These are phyloP conservation scores for Phoxinus phoxinus DNA, from an alignment of 2,113 vertebrate species.

Conservation along the genomic window DNA sequence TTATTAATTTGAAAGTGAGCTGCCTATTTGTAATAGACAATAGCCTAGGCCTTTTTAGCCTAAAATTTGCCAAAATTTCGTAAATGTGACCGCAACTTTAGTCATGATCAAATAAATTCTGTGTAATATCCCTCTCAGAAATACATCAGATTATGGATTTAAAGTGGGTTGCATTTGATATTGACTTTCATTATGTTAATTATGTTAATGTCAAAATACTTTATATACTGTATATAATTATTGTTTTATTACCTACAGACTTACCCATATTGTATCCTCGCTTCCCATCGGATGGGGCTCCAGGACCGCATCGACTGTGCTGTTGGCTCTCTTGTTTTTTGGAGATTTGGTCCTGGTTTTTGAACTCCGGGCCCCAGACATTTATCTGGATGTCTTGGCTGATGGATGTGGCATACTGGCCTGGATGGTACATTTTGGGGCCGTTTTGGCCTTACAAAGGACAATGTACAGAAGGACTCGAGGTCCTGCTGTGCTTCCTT, in stretches of 20 bases:
- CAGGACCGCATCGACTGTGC: conserved; percentile 74
- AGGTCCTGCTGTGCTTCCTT: conserved; percentile 78
- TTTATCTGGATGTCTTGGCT: conserved; percentile 83
- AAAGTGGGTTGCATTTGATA: not conserved
- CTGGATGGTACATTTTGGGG: conserved; percentile 84
- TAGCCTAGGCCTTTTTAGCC: not conserved
- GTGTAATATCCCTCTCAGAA: not conserved
- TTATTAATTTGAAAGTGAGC: not conserved
- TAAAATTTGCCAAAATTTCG: no score
- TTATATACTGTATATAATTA: not conserved
- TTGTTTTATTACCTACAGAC: conserved; percentile 58
- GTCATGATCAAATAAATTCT: not conserved
- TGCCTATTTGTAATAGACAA: not conserved
- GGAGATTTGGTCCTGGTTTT: conserved; percentile 77
- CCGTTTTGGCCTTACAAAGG: conserved; percentile 75
- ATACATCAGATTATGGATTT: not conserved
- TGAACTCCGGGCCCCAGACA: conserved; percentile 71
- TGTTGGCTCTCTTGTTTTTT: conserved; percentile 76
- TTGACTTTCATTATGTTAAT: not conserved
- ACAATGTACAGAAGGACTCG: conserved; percentile 70
- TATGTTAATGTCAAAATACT: not conserved
- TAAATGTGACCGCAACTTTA: not conserved
- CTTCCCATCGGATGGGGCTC: conserved; percentile 81
- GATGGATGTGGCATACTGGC: conserved; percentile 78
- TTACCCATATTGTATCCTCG: conserved; percentile 31